These are phyloP conservation scores for Hafferia zeledoni DNA, from an alignment of 2,797 vertebrate species.

Conservation along the genomic window DNA sequence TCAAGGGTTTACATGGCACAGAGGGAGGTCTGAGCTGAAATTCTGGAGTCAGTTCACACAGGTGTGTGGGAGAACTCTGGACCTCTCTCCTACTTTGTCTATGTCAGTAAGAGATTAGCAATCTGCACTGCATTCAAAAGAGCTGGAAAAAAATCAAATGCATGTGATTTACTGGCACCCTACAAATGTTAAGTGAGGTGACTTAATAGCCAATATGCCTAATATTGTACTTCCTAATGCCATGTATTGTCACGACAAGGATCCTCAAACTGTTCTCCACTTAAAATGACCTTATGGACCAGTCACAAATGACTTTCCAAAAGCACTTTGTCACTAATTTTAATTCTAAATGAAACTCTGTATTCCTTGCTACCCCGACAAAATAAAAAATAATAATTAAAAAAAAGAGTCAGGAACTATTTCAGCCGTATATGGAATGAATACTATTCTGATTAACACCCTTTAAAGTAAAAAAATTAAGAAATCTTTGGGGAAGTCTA, in stretches of 20 bases:
- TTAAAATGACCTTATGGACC: neutral
- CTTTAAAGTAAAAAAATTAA: neutral
- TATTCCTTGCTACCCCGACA: neutral
- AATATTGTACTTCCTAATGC: neutral
- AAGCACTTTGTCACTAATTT: neutral
- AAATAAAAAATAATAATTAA: neutral
- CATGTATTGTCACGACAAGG: neutral
- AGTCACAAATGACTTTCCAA: neutral
- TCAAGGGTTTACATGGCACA: neutral
- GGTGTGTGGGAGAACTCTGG: neutral
- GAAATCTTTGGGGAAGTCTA: neutral
- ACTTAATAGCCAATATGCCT: neutral
- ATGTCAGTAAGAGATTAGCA: neutral
- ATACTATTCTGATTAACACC: neutral
- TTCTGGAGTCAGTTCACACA: neutral
- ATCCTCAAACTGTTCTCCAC: neutral
- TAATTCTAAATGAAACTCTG: neutral
- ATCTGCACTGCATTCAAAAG: neutral
- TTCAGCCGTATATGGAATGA: neutral
- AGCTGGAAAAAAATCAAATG: neutral
- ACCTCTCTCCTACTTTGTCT: neutral
- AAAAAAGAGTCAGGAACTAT: neutral
- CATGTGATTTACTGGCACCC: neutral
- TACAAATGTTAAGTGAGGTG: neutral
- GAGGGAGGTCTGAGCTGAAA: neutral